Base-by-base conservation (phyloP, 2,797 vertebrate genomes). In the Otolemur crassicaudatus region DNA sequence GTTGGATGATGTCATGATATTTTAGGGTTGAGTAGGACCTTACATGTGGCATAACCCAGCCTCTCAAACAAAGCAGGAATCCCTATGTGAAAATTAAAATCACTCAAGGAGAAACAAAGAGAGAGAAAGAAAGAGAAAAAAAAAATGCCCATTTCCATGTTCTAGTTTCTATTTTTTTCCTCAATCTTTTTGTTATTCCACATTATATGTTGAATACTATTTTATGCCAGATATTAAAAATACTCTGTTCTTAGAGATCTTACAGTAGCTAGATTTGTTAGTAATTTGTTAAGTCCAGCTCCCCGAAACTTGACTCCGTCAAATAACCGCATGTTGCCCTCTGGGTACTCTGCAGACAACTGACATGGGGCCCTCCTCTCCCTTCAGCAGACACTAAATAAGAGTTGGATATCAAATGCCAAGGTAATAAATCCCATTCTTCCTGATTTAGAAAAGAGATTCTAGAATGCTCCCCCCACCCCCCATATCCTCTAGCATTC, bases 401-500 rank as follows among this genome's bases (percentile, higher is more conserved):
- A 34, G 65, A 67, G 65, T 83, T 76, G 16, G 49, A 0, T 67
- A 13, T 0, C 76, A 73, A 84, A 56, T 16, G 29, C 22, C 12
- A 67, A 79, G 40, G 23, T 34, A 72, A 63, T 3, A 91, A 89
- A 82, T 34, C 13, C 13, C 16, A 22, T 93, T 70, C 46, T 90
- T 75, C 90, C 27, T 83, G 5, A 16, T 97, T 91, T 80, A 40
- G 67, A 61, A 94, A 34, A 87, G 40, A 90, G 34, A 61, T 61
- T 88, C 77, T 94, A 87, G 65, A 79, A 67, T 77, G 5, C 16
- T 27, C 63, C 40, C 16, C 65, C 9, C 25, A 67, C 3, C 49
- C 14, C 14, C 49, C 16, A 17, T 3, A 10, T 79, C 70, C 49
- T 80, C 25, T 29, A 56, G 10, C 16, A 8, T 91, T 67, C 40